A percentile compares a stretch with the other conserved stretches of the same genome.
These are phyloP conservation scores for Tupaia chinensis DNA, from an alignment of 2,113 vertebrate genomes.

Conservation along the genomic window DNA sequence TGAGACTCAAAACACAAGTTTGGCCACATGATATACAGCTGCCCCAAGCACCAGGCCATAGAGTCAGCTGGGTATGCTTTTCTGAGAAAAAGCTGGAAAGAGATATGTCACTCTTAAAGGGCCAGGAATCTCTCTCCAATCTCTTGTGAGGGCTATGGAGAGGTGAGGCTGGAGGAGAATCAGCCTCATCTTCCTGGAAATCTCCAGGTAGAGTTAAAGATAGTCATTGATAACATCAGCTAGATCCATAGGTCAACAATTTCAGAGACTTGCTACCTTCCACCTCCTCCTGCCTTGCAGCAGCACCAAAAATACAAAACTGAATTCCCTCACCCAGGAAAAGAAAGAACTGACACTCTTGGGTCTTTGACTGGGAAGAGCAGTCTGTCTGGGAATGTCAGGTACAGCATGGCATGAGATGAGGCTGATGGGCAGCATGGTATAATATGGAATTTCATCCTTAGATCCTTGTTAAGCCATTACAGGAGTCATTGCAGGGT, in stretches of 20 bases:
- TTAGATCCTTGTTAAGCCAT: neutral
- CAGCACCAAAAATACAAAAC: neutral
- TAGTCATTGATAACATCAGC: neutral
- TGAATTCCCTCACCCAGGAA: neutral
- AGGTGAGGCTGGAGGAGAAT: neutral
- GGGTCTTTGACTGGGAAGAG: neutral
- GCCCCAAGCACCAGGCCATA: too few species aligned
- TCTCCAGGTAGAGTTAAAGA: neutral
- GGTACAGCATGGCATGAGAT: neutral
- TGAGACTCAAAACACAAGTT: too few species aligned
- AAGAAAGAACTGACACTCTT: neutral
- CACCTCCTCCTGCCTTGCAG: neutral
- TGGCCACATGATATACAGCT: too few species aligned
- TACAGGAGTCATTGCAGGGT: neutral
- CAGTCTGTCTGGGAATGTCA: neutral
- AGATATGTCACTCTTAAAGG: neutral
- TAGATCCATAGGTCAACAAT: neutral
- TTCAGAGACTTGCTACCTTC: neutral
- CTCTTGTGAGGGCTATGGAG: neutral
- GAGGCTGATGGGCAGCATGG: neutral
- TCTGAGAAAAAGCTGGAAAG: constrained; percentile 24
- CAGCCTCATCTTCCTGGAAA: neutral
- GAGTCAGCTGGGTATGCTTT: neutral
- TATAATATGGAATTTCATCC: neutral
- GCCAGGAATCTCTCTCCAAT: neutral